Percentiles rank a stretch among this genome's conserved stretches.
Evolutionary conservation across 2,888 invertebrate genomes (phyloP).

Genomic region (Elegia similella): DNA sequence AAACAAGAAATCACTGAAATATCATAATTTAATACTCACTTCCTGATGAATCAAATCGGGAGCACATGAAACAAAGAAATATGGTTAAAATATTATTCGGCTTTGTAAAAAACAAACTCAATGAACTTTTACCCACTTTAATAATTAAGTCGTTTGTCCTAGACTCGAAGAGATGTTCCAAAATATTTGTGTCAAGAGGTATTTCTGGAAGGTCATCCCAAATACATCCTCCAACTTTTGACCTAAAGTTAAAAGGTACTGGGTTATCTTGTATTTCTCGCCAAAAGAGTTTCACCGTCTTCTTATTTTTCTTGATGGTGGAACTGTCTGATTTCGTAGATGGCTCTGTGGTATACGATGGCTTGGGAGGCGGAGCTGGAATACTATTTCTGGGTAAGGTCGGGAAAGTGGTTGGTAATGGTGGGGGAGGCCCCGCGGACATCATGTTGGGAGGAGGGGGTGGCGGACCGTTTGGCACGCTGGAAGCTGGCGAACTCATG

Average conservation of each 20-base stretch:
- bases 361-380: slow-evolving; percentile 63
- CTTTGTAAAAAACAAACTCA: slow-evolving; percentile 24
- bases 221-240: slow-evolving; percentile 87
- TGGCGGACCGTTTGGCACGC: slow-evolving; percentile 86
- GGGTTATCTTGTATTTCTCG: slow-evolving; percentile 94
- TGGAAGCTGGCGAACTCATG: slow-evolving; percentile 84
- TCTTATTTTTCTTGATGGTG: slow-evolving; percentile 92
- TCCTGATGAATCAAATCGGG: slow-evolving; percentile 39
- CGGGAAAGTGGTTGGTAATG: slow-evolving; percentile 74
- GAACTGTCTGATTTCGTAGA: slow-evolving; percentile 70
- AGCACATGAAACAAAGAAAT: slow-evolving; percentile 39
- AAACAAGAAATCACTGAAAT: neutral
- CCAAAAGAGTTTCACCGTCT: slow-evolving; percentile 99
- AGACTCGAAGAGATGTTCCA: slow-evolving; percentile 98
- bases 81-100: neutral
- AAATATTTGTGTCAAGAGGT: slow-evolving; percentile 93
- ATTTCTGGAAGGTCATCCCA: slow-evolving; percentile 96
- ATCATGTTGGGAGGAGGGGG: slow-evolving; percentile 89
- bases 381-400: slow-evolving; percentile 66
- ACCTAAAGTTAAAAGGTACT: slow-evolving; percentile 64
- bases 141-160: slow-evolving; percentile 96
- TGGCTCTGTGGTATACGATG: slow-evolving; percentile 51
- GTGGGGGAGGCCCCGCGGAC: slow-evolving; percentile 63
- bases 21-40: slow-evolving; percentile 39
- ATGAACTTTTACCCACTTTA: slow-evolving; percentile 79